Evolutionary conservation across 2,888 invertebrate genomes (phyloP).

Genomic region (Dolichopus griseipennis): DNA sequence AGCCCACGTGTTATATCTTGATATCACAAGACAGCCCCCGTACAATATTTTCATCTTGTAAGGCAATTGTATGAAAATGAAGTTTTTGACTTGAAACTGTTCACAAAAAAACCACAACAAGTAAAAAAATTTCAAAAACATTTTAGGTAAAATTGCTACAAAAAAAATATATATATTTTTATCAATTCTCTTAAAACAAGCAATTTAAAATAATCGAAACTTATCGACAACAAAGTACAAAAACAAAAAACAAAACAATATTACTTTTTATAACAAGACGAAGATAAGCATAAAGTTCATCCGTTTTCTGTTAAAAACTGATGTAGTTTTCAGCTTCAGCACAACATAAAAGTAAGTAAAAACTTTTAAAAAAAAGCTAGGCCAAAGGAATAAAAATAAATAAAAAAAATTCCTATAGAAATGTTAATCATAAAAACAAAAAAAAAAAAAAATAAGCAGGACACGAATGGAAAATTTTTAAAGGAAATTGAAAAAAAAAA

Average conservation of each 20-base stretch:
- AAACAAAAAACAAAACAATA: neutral
- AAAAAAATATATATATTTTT: too few relatives aligned
- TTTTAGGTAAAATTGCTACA: neutral
- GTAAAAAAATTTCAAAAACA: neutral
- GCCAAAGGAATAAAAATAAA: neutral
- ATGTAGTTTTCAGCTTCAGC: too few relatives aligned
- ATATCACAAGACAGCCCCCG: too few relatives aligned
- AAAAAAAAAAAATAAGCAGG: too few relatives aligned
- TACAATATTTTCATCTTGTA: too few relatives aligned
- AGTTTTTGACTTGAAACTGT: neutral
- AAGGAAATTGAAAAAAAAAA: neutral
- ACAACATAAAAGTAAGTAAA: neutral
- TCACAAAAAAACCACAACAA: neutral
- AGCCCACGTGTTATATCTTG: too few relatives aligned
- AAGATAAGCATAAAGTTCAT: neutral
- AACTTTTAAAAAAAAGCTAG: neutral
- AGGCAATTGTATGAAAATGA: neutral
- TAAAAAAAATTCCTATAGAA: too few relatives aligned
- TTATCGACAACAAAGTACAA: neutral
- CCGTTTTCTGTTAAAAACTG: neutral
- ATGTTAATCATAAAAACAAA: too few relatives aligned
- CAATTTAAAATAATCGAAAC: neutral
- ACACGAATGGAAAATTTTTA: too few relatives aligned
- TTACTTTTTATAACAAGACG: neutral
- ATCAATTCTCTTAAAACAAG: neutral